A percentile compares a stretch with the other conserved stretches of the same genome.
Evolutionary conservation across 1,140 invertebrate genomes (phyloP).

Genomic region (Orussus abietinus): DNA sequence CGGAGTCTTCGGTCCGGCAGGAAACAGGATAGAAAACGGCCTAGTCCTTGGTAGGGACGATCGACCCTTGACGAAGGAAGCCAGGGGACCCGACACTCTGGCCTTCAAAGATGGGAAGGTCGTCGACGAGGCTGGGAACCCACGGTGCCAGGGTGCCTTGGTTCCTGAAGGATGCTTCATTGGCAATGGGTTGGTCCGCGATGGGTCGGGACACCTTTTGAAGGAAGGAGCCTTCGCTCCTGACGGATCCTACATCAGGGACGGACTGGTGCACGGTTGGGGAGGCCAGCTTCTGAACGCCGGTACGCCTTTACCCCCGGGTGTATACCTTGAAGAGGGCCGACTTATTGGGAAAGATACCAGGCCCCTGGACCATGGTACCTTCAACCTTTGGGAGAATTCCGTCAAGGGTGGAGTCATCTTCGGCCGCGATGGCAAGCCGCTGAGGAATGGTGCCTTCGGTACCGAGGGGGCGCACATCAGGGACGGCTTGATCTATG

Average conservation of each 20-base stretch:
- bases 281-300: conserved; percentile 43
- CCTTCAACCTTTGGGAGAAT: conserved; percentile 41
- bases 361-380: conserved; percentile 37
- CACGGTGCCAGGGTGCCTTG: conserved; percentile 39
- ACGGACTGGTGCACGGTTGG: conserved; percentile 45
- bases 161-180: conserved; percentile 48
- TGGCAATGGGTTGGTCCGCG: conserved; percentile 40
- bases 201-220: conserved; percentile 33
- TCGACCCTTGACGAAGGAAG: conserved; percentile 41
- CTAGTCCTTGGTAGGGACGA: conserved; percentile 41
- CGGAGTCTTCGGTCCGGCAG: conserved; percentile 44
- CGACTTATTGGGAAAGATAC: conserved; percentile 40
- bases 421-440: conserved; percentile 36
- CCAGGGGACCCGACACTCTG: conserved; percentile 40
- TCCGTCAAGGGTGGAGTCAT: conserved; percentile 44
- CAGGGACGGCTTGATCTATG: conserved; percentile 42
- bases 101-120: conserved; percentile 43
- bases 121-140: conserved; percentile 35
- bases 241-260: conserved; percentile 43
- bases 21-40: conserved; percentile 43
- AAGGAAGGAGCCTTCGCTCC: conserved; percentile 45
- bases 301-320: too few species aligned
- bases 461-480: conserved; percentile 44
- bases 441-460: conserved; percentile 44
- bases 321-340: conserved; percentile 39